Percentiles rank a stretch among this genome's conserved stretches.
phyloP scores from a whole-genome alignment of 2,797 vertebrate genomes.

The Adrianichthys oophorus region DNA sequence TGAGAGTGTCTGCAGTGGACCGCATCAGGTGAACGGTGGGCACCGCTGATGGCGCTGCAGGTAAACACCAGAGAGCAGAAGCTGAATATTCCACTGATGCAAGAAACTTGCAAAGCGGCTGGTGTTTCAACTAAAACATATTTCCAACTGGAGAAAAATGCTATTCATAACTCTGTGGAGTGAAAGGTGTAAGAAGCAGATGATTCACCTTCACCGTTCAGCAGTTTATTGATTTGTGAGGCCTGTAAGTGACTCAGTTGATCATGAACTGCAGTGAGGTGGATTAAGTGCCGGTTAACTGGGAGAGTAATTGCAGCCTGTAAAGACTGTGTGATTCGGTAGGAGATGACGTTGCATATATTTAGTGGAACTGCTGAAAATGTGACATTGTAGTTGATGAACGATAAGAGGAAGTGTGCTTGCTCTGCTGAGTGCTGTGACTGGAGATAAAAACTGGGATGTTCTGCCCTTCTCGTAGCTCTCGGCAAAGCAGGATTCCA shows the following conservation, averaged over 20 bases:
- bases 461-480: constrained; percentile 20
- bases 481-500: constrained; percentile 14
- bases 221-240: constrained; percentile 61
- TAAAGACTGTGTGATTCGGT: constrained; percentile 47
- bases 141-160: constrained; percentile 22
- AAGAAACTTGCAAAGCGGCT: constrained; percentile 4
- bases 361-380: constrained; percentile 47
- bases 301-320: constrained; percentile 56
- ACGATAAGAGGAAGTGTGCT: constrained; percentile 31
- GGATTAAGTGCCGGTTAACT: constrained; percentile 65
- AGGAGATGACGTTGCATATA: constrained; percentile 61
- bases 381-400: constrained; percentile 59
- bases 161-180: constrained; percentile 33
- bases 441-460: constrained; percentile 24
- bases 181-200: constrained; percentile 22
- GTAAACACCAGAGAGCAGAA: constrained; percentile 22
- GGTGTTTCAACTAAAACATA: constrained; percentile 18
- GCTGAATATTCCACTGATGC: constrained; percentile 1
- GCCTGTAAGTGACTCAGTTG: constrained; percentile 63
- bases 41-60: constrained; percentile 88
- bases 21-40: constrained; percentile 92
- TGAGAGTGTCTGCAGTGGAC: constrained; percentile 91
- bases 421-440: constrained; percentile 49
- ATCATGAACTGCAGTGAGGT: constrained; percentile 61
- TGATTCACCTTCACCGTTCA: constrained; percentile 58